phyloP scores from a whole-genome alignment of 2,113 vertebrate species.

The Engraulis encrasicolus region DNA sequence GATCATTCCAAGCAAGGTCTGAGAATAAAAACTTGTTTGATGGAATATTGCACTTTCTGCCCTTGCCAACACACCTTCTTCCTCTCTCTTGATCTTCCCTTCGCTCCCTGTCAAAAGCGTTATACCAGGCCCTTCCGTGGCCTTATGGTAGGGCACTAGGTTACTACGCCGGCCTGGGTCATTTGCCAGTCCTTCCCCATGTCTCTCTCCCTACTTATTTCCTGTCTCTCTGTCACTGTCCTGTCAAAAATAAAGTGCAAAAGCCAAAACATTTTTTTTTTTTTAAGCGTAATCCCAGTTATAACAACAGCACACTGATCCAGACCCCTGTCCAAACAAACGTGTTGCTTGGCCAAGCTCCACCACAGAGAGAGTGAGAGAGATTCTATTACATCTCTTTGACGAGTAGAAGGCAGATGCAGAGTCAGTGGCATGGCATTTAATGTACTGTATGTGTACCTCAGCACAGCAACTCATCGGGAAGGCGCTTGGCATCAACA shows the following conservation, averaged over 20 bases:
- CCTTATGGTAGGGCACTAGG: too few species aligned
- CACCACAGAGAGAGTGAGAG: slow-evolving; percentile 33
- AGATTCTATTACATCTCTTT: slow-evolving; percentile 32
- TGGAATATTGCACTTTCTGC: background rate
- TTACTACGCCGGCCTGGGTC: too few species aligned
- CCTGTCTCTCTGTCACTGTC: too few species aligned
- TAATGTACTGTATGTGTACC: background rate
- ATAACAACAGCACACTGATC: slow-evolving; percentile 32
- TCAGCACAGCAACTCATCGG: background rate
- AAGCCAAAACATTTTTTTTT: too few species aligned
- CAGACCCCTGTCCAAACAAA: slow-evolving; percentile 30
- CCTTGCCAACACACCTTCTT: too few species aligned
- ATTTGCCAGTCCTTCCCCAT: too few species aligned
- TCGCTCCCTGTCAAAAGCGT: slow-evolving; percentile 23
- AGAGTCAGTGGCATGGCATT: background rate
- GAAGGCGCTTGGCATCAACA: background rate
- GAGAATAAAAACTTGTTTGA: slow-evolving; percentile 24
- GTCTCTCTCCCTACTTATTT: too few species aligned
- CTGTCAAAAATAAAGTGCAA: too few species aligned
- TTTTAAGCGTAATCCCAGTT: slow-evolving; percentile 37
- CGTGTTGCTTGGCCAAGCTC: slow-evolving; percentile 35
- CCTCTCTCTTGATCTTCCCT: slow-evolving; percentile 9
- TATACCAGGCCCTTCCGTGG: too few species aligned
- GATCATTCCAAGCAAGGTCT: slow-evolving; percentile 20
- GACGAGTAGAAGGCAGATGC: background rate